Conservation (phyloP, 2,888 invertebrate genomes). For the Apantesis nais region DNA sequence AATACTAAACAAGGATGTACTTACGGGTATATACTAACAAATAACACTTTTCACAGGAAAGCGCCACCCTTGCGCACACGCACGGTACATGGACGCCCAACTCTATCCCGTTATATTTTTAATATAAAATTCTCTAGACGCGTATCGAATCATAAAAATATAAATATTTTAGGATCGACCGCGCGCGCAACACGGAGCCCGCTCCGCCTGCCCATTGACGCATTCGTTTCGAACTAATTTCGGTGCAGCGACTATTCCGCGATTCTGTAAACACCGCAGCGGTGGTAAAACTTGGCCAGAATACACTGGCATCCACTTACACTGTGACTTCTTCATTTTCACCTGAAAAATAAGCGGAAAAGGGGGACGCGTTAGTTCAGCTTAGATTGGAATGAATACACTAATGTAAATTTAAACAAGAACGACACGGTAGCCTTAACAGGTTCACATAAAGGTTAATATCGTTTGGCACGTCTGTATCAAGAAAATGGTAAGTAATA, state of each 20-base stretch:
- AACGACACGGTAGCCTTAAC: conserved; percentile 32
- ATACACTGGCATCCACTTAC: conserved; percentile 57
- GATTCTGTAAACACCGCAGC: conserved; percentile 82
- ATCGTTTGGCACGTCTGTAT: conserved; percentile 34
- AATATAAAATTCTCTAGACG: conserved; percentile 74
- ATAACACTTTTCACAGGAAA: conserved; percentile 42
- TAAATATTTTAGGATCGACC: conserved; percentile 74
- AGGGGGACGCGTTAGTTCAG: conserved; percentile 59
- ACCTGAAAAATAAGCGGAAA: conserved; percentile 40
- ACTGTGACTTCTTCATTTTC: conserved; percentile 48
- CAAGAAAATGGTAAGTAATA: conserved; percentile 69
- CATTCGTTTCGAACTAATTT: conserved; percentile 84
- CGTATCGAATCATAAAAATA: conserved; percentile 81
- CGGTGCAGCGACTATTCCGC: conserved; percentile 84
- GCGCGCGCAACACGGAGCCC: conserved; percentile 67
- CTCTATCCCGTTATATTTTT: conserved; percentile 72
- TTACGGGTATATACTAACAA: conserved; percentile 45
- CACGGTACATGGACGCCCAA: conserved; percentile 66
- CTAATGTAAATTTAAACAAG: conserved; percentile 54
- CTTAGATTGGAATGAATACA: conserved; percentile 56
- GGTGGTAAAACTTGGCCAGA: conserved; percentile 68
- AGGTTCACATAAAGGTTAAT: conserved; percentile 39
- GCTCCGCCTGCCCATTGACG: conserved; percentile 80
- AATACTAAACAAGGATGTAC: conserved; percentile 31
- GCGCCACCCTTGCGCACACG: conserved; percentile 61